Base-by-base conservation (phyloP, 2,113 vertebrate genomes). In the Hypanus sabinus region DNA sequence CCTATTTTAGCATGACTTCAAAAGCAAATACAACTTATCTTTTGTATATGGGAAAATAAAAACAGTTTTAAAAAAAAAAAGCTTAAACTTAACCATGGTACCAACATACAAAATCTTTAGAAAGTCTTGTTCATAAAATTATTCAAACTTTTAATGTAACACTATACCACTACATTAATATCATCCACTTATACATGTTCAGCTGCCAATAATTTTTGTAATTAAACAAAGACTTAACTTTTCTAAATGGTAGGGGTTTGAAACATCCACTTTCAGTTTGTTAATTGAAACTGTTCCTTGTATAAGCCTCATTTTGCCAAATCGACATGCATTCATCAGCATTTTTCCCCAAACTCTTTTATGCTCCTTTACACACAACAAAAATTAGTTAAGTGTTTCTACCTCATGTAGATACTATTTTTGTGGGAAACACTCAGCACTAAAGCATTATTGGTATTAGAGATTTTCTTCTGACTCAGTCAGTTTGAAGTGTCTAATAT, bases 331-430 rank as follows among this genome's bases (percentile, higher is more conserved):
- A 71, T 93, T 73, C 38, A 30, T 93, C 36, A 93, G 70, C 24
- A 55, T 75, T 73, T 96, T 96, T 96, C 96, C 95, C 96, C 96
- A 96, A 95, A 95, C 94, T 96, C 95, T 97, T 97, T 33, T 93
- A 93, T 75, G 88, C 65, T 92, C 36, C 88, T 71, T 92, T 93
- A 96, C 94, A 96, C 95, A 94, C 95, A 96, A 97, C 97, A 97
- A 97, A 97, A 97, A 96, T 96, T 95, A 97, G 97, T 97, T 97
- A 97, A 93, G 91, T 93, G 97, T 97, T 97, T 97, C 97, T 97
- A 97, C 97, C 97, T 97, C 97, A 97, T 97, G 95, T 95, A 96
- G 96, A 96, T 95, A 96, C 95, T 95, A 95, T 73, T 93, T 93
- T 95, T 96, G 95, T 95, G 95, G 95, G 96, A 96, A 96, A 95